These are phyloP conservation scores for Samia ricini DNA, from an alignment of 1,140 invertebrate genomes.

Conservation along the genomic window DNA sequence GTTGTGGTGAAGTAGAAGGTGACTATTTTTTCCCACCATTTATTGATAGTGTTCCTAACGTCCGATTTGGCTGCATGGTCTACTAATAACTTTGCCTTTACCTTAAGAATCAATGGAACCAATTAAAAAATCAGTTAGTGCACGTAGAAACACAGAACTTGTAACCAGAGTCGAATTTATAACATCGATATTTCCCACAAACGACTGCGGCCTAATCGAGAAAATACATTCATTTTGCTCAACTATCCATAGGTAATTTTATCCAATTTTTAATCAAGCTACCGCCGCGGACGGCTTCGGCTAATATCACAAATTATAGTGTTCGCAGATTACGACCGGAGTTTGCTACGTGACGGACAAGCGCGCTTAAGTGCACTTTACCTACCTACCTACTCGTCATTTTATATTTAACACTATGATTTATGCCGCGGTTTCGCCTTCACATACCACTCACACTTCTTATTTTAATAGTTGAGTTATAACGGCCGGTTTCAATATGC, in stretches of 20 bases:
- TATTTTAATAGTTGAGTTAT: too few species aligned
- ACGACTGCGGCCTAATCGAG: slow-evolving; percentile 9
- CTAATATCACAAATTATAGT: slow-evolving; percentile 66
- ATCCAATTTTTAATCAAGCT: slow-evolving; percentile 67
- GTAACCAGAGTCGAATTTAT: neutral
- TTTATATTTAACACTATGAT: neutral
- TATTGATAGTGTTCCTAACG: too few species aligned
- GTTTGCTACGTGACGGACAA: slow-evolving; percentile 42
- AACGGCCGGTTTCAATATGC: too few species aligned
- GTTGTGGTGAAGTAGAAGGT: too few species aligned
- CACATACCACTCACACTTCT: neutral
- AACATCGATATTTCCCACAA: neutral
- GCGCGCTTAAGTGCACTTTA: neutral
- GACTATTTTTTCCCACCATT: too few species aligned
- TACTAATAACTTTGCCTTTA: too few species aligned
- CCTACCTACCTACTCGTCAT: neutral
- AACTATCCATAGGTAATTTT: slow-evolving; percentile 50
- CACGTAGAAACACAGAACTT: neutral
- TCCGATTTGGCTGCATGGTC: too few species aligned
- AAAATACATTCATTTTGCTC: slow-evolving; percentile 37
- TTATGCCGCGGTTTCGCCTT: neutral
- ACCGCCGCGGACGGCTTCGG: slow-evolving; percentile 34
- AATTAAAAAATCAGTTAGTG: neutral
- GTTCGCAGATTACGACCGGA: slow-evolving; percentile 46
- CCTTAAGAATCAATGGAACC: too few species aligned